These are phyloP conservation scores for Pelobates fuscus DNA, from an alignment of 2,113 vertebrate species.

Conservation along the genomic window DNA sequence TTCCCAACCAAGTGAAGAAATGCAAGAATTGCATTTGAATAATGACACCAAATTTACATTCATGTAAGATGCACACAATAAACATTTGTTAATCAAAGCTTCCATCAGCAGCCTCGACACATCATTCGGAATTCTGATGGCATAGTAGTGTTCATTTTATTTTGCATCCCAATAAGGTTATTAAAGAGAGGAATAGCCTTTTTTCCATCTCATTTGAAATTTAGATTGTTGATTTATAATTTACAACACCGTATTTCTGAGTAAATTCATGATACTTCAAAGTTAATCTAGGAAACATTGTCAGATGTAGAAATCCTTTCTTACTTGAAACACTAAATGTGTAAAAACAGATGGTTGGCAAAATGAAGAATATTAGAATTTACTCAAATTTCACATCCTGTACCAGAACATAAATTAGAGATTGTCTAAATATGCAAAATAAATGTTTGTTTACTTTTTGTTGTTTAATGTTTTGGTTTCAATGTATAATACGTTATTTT, in stretches of 20 bases:
- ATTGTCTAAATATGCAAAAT: slow-evolving; percentile 22
- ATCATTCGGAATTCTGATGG: slow-evolving; percentile 36
- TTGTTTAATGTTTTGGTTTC: neutral
- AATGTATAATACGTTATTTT: neutral
- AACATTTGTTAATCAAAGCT: slow-evolving; percentile 46
- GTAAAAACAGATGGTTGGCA: slow-evolving; percentile 41
- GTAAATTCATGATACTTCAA: slow-evolving; percentile 30
- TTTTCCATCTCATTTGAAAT: slow-evolving; percentile 35
- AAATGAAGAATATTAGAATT: slow-evolving; percentile 30
- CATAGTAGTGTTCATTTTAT: slow-evolving; percentile 31
- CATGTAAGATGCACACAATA: slow-evolving; percentile 37
- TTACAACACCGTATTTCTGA: slow-evolving; percentile 20
- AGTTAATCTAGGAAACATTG: slow-evolving; percentile 35
- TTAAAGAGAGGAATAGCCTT: slow-evolving; percentile 40
- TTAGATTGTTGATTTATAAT: slow-evolving; percentile 42
- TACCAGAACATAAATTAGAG: slow-evolving; percentile 20
- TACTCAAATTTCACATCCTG: slow-evolving; percentile 23
- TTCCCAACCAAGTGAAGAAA: slow-evolving; percentile 15
- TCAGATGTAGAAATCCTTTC: slow-evolving; percentile 26
- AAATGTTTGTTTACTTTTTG: slow-evolving; percentile 11
- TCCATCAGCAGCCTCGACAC: slow-evolving; percentile 29
- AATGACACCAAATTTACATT: slow-evolving; percentile 40
- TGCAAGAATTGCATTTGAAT: slow-evolving; percentile 37
- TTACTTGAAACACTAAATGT: slow-evolving; percentile 29
- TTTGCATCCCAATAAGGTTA: slow-evolving; percentile 48